Percentiles rank a stretch among this genome's conserved stretches.
Conservation (phyloP, 2,797 vertebrate genomes). For the Melanogrammus aeglefinus region DNA sequence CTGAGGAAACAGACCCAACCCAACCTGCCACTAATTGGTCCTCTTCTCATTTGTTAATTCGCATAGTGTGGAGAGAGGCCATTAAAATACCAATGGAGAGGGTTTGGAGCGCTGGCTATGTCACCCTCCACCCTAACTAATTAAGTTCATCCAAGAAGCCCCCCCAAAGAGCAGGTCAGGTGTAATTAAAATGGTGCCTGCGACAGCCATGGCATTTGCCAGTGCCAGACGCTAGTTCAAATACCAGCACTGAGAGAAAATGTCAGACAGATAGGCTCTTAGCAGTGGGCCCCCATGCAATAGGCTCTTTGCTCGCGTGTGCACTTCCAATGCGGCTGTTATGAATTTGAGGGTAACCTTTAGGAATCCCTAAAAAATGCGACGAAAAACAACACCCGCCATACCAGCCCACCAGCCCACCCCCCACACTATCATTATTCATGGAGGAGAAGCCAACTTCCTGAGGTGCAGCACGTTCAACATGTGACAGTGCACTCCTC, state of each 20-base stretch:
- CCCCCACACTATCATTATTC: slow-evolving; percentile 68
- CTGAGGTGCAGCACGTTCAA: slow-evolving; percentile 62
- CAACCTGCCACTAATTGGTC: slow-evolving; percentile 25
- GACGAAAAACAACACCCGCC: slow-evolving; percentile 64
- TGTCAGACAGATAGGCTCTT: slow-evolving; percentile 88
- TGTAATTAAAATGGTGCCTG: slow-evolving; percentile 91
- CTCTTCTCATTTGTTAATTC: slow-evolving; percentile 49
- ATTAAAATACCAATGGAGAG: slow-evolving; percentile 58
- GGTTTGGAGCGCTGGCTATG: slow-evolving; percentile 45
- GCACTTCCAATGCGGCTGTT: slow-evolving; percentile 47
- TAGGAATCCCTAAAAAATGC: slow-evolving; percentile 78
- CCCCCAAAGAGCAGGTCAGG: slow-evolving; percentile 80
- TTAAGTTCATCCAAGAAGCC: slow-evolving; percentile 81
- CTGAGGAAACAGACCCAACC: slow-evolving; percentile 31
- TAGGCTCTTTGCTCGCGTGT: slow-evolving; percentile 48
- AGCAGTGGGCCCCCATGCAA: slow-evolving; percentile 49
- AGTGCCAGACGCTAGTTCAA: slow-evolving; percentile 87
- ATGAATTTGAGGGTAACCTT: slow-evolving; percentile 91
- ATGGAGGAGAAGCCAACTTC: slow-evolving; percentile 51
- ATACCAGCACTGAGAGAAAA: slow-evolving; percentile 93
- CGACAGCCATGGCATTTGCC: slow-evolving; percentile 96
- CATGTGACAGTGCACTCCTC: slow-evolving; percentile 42
- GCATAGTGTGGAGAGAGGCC: slow-evolving; percentile 41
- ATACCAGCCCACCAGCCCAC: neutral
- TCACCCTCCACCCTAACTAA: slow-evolving; percentile 71